Evolutionary conservation across 2,113 vertebrate genomes (phyloP).

Genomic region (Melanocharis versteri): DNA sequence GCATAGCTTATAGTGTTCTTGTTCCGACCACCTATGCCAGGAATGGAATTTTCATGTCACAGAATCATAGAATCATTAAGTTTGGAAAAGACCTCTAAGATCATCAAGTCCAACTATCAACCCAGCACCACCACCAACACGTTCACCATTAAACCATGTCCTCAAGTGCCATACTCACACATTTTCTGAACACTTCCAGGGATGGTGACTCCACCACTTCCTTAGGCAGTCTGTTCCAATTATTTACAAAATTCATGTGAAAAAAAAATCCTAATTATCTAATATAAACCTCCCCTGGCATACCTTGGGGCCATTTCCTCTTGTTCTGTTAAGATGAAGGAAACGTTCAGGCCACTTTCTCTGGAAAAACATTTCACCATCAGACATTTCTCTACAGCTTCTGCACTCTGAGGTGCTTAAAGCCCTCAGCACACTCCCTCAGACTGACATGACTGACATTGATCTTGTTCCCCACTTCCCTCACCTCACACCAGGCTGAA

Average conservation of each 20-base stretch:
- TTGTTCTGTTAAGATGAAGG: neutral
- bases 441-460: neutral
- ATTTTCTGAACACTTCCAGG: neutral
- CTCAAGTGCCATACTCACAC: neutral
- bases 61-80: neutral
- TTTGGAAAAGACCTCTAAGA: neutral
- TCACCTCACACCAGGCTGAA: neutral
- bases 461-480: neutral
- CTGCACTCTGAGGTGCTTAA: neutral
- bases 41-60: neutral
- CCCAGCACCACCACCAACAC: neutral
- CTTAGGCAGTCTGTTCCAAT: neutral
- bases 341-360: neutral
- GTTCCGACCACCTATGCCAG: neutral
- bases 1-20: neutral
- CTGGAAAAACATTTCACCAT: neutral
- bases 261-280: neutral
- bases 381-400: neutral
- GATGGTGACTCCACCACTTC: neutral
- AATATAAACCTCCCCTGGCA: neutral
- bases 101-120: neutral
- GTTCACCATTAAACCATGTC: neutral
- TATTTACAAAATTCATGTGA: neutral
- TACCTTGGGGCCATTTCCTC: neutral
- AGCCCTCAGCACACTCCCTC: neutral